These are phyloP conservation scores for Oryzias curvinotus DNA, from an alignment of 2,113 vertebrate genomes.

Conservation along the genomic window DNA sequence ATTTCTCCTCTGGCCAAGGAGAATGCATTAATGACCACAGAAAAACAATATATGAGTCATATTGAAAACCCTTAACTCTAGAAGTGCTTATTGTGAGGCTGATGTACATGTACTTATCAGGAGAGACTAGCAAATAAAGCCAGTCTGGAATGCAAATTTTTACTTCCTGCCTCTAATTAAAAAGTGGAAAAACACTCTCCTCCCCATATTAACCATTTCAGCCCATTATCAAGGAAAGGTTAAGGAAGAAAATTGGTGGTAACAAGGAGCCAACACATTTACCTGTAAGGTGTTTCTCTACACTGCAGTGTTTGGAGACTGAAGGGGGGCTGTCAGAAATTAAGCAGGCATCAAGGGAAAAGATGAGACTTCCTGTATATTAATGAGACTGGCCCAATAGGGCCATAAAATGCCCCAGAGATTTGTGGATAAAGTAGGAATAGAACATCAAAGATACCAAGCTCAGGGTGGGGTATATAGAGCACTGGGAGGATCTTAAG, in stretches of 20 bases:
- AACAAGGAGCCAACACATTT: conserved; percentile 6
- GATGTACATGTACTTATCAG: conserved; percentile 9
- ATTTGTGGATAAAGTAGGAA: conserved; percentile 47
- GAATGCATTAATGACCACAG: conserved; percentile 43
- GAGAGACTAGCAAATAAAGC: background rate
- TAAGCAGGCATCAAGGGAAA: conserved; percentile 28
- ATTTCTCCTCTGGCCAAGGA: conserved; percentile 48
- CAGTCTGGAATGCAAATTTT: conserved; percentile 19
- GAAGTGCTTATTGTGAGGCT: conserved; percentile 41
- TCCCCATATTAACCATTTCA: conserved; percentile 1
- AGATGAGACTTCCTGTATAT: conserved; percentile 35
- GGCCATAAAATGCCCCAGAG: conserved; percentile 44
- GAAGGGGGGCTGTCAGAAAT: conserved; percentile 30
- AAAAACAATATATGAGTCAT: conserved; percentile 34
- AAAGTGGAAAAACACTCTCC: conserved; percentile 1
- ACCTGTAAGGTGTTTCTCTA: conserved; percentile 14
- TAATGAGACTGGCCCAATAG: conserved; percentile 46
- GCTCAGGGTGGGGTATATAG: conserved; percentile 34
- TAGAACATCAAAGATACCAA: conserved; percentile 52
- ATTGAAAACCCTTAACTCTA: conserved; percentile 29
- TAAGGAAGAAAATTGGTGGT: conserved; percentile 24
- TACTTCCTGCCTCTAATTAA: background rate
- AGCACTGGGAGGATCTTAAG: conserved; percentile 47
- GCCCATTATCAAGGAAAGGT: conserved; percentile 13
- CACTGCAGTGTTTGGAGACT: conserved; percentile 12